Evolutionary conservation across 2,888 invertebrate species (phyloP), one percentile per base, ranked within the genome.

Genomic region (Acleris cristana): DNA sequence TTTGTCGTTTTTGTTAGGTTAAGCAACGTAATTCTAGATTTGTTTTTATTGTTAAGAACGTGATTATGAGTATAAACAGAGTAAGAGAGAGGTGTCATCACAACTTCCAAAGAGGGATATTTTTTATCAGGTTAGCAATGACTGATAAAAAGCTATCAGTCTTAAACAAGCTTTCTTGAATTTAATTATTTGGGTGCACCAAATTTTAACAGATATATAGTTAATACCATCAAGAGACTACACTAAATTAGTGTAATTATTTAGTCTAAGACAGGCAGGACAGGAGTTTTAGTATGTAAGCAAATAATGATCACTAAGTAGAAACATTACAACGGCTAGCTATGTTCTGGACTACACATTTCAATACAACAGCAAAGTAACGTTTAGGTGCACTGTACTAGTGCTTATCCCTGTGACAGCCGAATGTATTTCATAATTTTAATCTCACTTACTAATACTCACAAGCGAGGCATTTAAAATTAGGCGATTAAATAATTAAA

Each of bases 1-100:
- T 67, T 67, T 58, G 67, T 53, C 30, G 58, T 63, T 67, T 58
- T 67, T 62, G 62, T 54, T 63, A 63, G 14, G 53, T 63, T 67
- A 67, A 54, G 62, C 51, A 18, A 52, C 18, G 62, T 48, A 45
- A 26, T 54, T 54, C 45, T 54, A 48, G 58, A 14, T 40, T 26
- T 21, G 45, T 44, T 56, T 40, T 16, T 16, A 16, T 44, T 34
- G 16, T 54, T 30, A 34, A 49, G 19, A 19, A 5, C 6, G 45
- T 2, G 1, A 45, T 16, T n/a, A 45, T n/a, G 16, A 45, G 7
- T n/a, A n/a, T 14, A 3, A 34, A 12, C 34, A 34, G 12, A 5
- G 1, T 40, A 40, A 4, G 48, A 18, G 18, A 45, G n/a, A 48
- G n/a, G n/a, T 48, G 4, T 48, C n/a, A n/a, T 18, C n/a, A 10